Percentiles rank a stretch among this genome's conserved stretches.
Evolutionary conservation across 2,797 vertebrate species (phyloP).

Genomic region (Limosa lapponica): DNA sequence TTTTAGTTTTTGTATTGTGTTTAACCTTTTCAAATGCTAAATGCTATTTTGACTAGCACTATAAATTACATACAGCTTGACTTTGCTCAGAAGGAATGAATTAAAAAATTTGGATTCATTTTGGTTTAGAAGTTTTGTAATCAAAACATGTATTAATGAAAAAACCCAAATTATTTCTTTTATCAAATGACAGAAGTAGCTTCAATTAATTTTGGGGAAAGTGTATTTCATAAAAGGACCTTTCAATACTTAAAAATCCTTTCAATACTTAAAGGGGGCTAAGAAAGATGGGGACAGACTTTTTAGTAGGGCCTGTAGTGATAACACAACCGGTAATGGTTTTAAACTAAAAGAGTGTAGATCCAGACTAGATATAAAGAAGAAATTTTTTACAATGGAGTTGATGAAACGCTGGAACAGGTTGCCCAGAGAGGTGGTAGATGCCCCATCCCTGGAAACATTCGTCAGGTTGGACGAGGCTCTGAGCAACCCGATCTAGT

Average conservation of each 20-base stretch:
- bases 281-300: not conserved
- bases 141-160: not conserved
- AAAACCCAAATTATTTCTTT: not conserved
- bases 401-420: not conserved
- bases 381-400: not conserved
- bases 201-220: not conserved
- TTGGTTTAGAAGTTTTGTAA: not conserved
- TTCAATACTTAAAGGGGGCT: not conserved
- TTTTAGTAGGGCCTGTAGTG: too few species aligned
- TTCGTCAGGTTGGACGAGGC: not conserved
- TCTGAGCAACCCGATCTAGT: not conserved
- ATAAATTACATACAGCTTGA: not conserved
- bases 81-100: not conserved
- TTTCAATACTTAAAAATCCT: not conserved
- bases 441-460: not conserved
- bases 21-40: not conserved
- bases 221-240: not conserved
- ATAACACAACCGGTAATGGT: not conserved
- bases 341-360: not conserved
- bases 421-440: not conserved
- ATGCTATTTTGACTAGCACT: not conserved
- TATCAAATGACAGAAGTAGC: not conserved
- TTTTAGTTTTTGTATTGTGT: not conserved
- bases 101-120: not conserved
- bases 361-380: not conserved